Evolutionary conservation across 2,888 invertebrate species (phyloP), one percentile per base, ranked within the genome.

Genomic region (Nipponacmea schrenckii): DNA sequence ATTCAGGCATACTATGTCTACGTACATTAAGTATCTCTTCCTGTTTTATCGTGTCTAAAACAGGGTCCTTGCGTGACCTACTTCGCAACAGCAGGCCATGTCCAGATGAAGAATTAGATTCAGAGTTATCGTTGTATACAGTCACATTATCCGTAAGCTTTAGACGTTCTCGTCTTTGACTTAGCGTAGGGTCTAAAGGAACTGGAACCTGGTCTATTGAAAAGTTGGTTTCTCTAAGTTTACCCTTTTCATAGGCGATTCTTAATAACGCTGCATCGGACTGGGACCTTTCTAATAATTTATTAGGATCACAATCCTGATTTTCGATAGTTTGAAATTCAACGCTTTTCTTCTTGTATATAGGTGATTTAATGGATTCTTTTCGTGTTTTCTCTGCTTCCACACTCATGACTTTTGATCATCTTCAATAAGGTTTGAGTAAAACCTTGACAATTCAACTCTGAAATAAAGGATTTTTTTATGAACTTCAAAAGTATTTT

Each of bases 121-220:
- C 84, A 0, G 88, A 87, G n/a, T 88, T 77, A 74, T 89, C 88
- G 77, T 86, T 85, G 75, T 88, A 89, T 12, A 88, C 87, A 63
- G 82, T 84, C 0, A 87, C 81, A 70, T 86, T 85, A 73, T 87
- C 87, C 0, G 88, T 88, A 12, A 88, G 82, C 56, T 82, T 82
- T 31, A 77, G 76, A 20, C 69, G 67, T 10, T 77, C 74, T 10
- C 64, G 31, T 24, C 68, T 69, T 10, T 39, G 39, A 39, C 39
- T 17, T 74, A 73, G n/a, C 27, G 20, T 31, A 56, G 67, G 24
- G 67, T 70, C 56, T 24, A 24, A 24, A 5, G 20, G 20, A 24
- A 24, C 12, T 20, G 20, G 56, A 20, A 56, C 56, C 12, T 24
- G 56, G 4, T 56, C 56, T 8, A 24, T 56, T 7, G 56, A 56